Evolutionary conservation across 2,113 vertebrate species (phyloP), one percentile per base, ranked within the genome.

Genomic region (Sula dactylatra): DNA sequence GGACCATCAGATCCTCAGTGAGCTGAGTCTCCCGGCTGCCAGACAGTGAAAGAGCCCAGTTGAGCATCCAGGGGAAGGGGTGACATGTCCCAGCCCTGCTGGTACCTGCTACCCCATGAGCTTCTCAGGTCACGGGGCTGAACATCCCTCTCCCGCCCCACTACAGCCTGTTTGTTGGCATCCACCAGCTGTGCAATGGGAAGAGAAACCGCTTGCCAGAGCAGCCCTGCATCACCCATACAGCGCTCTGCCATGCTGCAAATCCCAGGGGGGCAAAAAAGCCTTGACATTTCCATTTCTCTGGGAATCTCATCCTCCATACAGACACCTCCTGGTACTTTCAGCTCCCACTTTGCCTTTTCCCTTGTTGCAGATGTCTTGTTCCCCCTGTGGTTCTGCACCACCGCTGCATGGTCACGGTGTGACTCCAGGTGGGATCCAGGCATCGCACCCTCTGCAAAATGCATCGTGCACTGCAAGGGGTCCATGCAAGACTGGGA

Each of bases 381-480:
- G 1, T 18, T 29, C 17, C 18, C 40, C 24, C 6, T 2, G 27
- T 9, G 54, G 18, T 36, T 55, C 74, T n/a, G 31, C 3, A 5
- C 6, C 44, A 54, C 32, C 58, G 0, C 18, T 5, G 38, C 64
- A 31, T 1, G 8, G 55, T 55, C 66, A 38, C 10, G 0, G 34
- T 3, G 50, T 6, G 66, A 29, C 8, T 8, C 16, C 14, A 3
- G 49, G 56, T 5, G 36, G 38, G 52, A 34, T 34, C 31, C 2
- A 5, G 67, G 62, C 73, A 55, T 31, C 3, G 0, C 65, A 9
- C 32, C 36, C 58, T 59, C 67, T 29, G 52, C 59, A 29, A 58
- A 61, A 47, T 3, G 54, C 44, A 15, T 11, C 44, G 7, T 0
- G 3, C 29, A 3, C 5, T 4, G 44, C 20, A 3, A 44, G 44